A percentile compares a stretch with the other conserved stretches of the same genome.
phyloP scores from a whole-genome alignment of 2,797 vertebrate genomes.

The Myotis pilosus region DNA sequence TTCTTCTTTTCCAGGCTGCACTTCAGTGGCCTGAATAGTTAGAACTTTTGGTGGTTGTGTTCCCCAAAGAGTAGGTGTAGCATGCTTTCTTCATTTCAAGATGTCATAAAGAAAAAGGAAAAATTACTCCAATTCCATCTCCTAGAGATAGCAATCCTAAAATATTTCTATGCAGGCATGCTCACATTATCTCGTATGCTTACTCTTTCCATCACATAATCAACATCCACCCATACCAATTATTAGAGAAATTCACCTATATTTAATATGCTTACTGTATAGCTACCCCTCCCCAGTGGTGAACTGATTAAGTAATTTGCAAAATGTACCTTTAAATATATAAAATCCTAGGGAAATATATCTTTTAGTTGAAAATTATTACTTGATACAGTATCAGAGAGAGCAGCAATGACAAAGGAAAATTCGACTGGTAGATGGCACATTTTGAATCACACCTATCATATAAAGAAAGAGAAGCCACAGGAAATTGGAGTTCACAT shows the following conservation, averaged over 20 bases:
- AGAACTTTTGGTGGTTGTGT: neutral
- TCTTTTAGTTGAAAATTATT: neutral
- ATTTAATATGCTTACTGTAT: neutral
- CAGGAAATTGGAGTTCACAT: fast-evolving
- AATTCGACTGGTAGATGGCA: neutral
- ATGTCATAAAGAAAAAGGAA: neutral
- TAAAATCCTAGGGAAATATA: neutral
- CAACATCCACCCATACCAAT: fast-evolving
- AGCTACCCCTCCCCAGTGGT: neutral
- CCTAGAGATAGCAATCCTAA: neutral
- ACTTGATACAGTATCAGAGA: neutral
- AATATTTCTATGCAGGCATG: neutral
- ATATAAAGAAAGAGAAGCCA: neutral
- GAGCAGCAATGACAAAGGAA: neutral
- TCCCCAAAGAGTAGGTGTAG: neutral
- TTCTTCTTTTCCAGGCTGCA: neutral
- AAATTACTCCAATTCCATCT: neutral
- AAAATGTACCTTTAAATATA: neutral
- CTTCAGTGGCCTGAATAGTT: neutral
- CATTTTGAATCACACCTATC: neutral
- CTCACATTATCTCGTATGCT: neutral
- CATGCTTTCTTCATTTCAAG: neutral
- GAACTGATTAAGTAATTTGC: neutral
- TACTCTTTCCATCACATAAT: neutral
- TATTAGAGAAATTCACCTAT: neutral